Percentiles rank a stretch among this genome's conserved stretches.
These are phyloP conservation scores for Rhynchopsitta pachyrhyncha DNA, from an alignment of 2,113 vertebrate species.

Conservation along the genomic window DNA sequence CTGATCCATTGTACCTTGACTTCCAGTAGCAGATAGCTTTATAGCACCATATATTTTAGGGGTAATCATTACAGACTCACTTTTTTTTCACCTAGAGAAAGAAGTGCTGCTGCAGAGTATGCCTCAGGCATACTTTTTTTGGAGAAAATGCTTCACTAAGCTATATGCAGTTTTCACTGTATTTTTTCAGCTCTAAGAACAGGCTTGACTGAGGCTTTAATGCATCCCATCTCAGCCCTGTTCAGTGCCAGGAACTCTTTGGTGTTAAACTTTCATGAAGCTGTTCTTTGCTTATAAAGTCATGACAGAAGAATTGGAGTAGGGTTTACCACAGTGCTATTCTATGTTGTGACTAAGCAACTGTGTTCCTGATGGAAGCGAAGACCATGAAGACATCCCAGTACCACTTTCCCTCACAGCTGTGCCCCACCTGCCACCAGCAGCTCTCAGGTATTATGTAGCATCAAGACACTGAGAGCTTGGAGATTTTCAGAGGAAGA, in stretches of 20 bases:
- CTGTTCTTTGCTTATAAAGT: neutral
- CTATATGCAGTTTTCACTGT: neutral
- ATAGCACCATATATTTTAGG: neutral
- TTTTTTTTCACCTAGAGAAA: neutral
- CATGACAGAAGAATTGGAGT: neutral
- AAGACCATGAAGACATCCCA: neutral
- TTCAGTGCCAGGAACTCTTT: neutral
- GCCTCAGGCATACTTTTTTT: neutral
- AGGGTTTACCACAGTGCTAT: neutral
- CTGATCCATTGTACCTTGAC: fast-evolving
- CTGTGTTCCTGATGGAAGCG: neutral
- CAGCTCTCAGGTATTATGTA: neutral
- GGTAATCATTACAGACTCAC: neutral
- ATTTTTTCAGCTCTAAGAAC: neutral
- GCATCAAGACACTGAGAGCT: neutral
- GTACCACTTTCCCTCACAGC: neutral
- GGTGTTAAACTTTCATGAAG: neutral
- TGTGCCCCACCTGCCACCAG: neutral
- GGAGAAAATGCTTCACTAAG: neutral
- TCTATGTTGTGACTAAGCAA: neutral
- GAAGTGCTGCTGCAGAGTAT: neutral
- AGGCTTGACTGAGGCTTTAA: neutral
- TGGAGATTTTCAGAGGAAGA: neutral
- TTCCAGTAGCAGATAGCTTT: neutral
- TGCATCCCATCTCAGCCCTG: neutral